These are phyloP conservation scores for Scophthalmus maximus DNA, from an alignment of 2,113 vertebrate genomes.

Conservation along the genomic window DNA sequence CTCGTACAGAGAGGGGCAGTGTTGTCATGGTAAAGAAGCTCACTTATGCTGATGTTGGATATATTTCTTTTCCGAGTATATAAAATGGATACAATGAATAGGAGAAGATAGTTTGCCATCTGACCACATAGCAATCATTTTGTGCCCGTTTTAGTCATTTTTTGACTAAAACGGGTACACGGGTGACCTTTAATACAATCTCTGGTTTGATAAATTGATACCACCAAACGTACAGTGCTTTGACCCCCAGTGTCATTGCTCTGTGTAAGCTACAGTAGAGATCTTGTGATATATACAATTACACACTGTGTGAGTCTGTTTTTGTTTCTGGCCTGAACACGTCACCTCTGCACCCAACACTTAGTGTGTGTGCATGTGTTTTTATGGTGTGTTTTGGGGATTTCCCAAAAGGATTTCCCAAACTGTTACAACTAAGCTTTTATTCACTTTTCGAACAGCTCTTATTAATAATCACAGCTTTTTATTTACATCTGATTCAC, in stretches of 20 bases:
- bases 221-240: background rate
- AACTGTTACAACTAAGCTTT: no score
- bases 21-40: constrained; percentile 48
- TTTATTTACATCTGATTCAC: no score
- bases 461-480: no score
- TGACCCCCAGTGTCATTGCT: background rate
- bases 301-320: background rate
- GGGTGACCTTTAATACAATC: background rate
- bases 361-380: background rate
- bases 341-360: no score
- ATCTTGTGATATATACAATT: no score
- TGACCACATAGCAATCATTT: no score
- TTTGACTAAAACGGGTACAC: no score
- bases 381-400: no score
- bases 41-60: background rate
- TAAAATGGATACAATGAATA: background rate
- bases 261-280: no score
- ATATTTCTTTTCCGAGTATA: background rate
- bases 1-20: constrained; percentile 65
- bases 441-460: no score
- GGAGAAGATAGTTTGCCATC: no score
- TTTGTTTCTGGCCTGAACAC: background rate
- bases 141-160: background rate
- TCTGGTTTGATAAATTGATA: background rate
- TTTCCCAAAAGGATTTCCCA: no score